phyloP scores from a whole-genome alignment of 2,797 vertebrate genomes.

The Petrocephalus sullivani region DNA sequence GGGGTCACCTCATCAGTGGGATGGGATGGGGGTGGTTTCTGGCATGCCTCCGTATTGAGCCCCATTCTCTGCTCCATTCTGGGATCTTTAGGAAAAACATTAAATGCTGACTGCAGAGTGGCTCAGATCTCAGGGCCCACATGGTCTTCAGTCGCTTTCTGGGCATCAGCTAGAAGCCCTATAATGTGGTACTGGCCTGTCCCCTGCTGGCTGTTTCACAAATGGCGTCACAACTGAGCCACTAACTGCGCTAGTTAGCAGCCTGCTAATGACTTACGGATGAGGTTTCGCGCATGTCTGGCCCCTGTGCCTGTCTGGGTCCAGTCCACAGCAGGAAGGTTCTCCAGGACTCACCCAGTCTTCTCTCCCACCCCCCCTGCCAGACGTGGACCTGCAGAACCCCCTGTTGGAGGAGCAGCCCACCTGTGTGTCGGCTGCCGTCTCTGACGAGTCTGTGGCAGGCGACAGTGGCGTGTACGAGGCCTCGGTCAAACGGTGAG shows the following conservation, averaged over 20 bases:
- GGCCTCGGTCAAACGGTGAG: slow-evolving; percentile 69
- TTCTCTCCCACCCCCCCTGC: background rate
- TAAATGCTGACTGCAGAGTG: background rate
- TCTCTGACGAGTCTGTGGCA: slow-evolving; percentile 74
- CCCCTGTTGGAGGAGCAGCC: slow-evolving; percentile 56
- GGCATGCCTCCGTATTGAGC: background rate
- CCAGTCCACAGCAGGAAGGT: too few relatives aligned
- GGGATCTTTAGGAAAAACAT: background rate
- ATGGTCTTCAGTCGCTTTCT: background rate
- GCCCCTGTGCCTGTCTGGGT: background rate
- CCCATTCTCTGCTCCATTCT: background rate
- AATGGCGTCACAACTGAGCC: background rate
- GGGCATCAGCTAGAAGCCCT: background rate
- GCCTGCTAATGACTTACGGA: background rate
- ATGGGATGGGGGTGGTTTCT: background rate
- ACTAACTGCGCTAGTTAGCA: background rate
- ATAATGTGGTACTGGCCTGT: background rate
- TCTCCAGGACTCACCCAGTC: background rate
- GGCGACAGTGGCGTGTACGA: slow-evolving; percentile 77
- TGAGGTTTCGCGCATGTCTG: background rate
- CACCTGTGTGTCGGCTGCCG: slow-evolving; percentile 67
- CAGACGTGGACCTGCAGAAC: slow-evolving; percentile 44
- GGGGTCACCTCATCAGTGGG: background rate
- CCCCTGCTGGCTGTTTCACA: slow-evolving; percentile 10
- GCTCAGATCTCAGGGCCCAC: background rate